These are phyloP conservation scores for Brevimyrus niger DNA, from an alignment of 2,113 vertebrate species.

Conservation along the genomic window DNA sequence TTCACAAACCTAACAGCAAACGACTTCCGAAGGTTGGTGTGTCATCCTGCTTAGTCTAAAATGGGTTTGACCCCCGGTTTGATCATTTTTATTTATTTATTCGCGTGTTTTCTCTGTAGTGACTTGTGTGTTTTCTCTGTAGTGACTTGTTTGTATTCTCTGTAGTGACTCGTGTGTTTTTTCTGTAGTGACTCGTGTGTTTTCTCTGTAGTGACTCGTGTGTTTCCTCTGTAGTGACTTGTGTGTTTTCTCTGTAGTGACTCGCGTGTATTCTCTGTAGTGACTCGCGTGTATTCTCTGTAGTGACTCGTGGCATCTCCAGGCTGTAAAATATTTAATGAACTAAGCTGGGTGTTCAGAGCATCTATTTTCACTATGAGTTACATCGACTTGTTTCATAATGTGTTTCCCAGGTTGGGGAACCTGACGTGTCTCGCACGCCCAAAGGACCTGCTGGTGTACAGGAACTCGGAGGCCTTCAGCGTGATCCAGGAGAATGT, in stretches of 20 bases:
- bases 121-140: neutral
- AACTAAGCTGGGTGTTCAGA: neutral
- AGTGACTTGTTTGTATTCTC: too few species aligned
- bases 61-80: neutral
- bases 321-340: neutral
- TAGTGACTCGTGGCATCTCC: neutral
- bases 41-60: neutral
- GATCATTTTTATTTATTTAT: neutral
- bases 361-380: neutral
- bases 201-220: too few species aligned
- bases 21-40: conserved; percentile 54
- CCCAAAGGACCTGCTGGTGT: conserved; percentile 47
- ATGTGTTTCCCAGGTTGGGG: conserved; percentile 49
- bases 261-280: neutral
- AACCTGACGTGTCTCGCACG: conserved; percentile 53
- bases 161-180: too few species aligned
- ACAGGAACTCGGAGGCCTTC: conserved; percentile 44
- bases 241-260: neutral
- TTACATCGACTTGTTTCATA: neutral
- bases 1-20: conserved; percentile 55
- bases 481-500: conserved; percentile 50
- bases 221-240: neutral
- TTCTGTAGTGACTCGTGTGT: too few species aligned
- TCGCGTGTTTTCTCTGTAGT: neutral
- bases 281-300: neutral